Evolutionary conservation across 2,888 invertebrate species (phyloP), one percentile per base, ranked within the genome.

Genomic region (Lydus trimaculatus): DNA sequence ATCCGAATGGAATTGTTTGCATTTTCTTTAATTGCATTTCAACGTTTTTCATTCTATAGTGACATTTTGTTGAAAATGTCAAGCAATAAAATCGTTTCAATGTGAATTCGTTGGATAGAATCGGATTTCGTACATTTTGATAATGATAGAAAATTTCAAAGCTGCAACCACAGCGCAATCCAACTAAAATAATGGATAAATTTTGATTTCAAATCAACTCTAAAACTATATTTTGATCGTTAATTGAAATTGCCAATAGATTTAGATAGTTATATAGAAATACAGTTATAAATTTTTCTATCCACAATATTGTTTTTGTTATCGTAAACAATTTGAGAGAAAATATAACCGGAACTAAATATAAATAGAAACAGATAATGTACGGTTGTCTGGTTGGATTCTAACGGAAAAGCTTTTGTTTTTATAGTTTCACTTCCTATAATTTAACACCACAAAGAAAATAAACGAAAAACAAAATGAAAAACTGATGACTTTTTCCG

Each of bases 11-110:
- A 11, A 20, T 17, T 20, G 48, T 20, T 48, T 48, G 48, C 48
- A 48, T 48, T 48, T 48, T 48, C 48, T 48, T 48, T 48, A 48
- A 48, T 48, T 48, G 48, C 48, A 48, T 20, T 48, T 48, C 48
- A 4, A 48, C 48, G 20, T 48, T 43, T 43, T 43, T n/a, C n/a
- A n/a, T n/a, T 33, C 5, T 13, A 48, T 20, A 2, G 2, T 20
- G 48, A 20, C 48, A 48, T 48, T n/a, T 48, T 48, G 48, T 48
- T 48, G 48, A n/a, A 39, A 48, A 48, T 48, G 48, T 48, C 48
- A 48, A 20, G 20, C 20, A 48, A 48, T 48, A 20, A 48, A 48
- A 48, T 20, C 9, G 48, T 17, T 48, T 48, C 48, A 48, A 48
- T 48, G 48, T 48, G 20, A 0, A 11, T 9, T 48, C 20, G 20